Conservation (phyloP, 2,797 vertebrate species). For the Odontamblyopus lacepedii region DNA sequence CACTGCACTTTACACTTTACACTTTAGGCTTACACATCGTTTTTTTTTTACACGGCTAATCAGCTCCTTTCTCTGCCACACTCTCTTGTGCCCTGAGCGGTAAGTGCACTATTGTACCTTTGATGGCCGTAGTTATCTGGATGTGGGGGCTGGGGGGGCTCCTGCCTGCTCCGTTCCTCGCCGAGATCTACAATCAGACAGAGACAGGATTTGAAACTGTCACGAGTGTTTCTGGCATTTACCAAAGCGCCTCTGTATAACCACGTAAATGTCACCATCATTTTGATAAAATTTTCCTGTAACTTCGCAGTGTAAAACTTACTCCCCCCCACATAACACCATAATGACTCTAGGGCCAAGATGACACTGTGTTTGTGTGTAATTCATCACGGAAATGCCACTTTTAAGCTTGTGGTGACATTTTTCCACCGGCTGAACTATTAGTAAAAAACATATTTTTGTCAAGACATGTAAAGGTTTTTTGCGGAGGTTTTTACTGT, state of each 20-base stretch:
- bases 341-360: background rate
- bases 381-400: background rate
- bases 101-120: constrained; percentile 77
- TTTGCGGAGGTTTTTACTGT: too few relatives aligned
- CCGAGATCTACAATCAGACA: constrained; percentile 84
- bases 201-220: constrained; percentile 13
- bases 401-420: background rate
- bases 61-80: constrained; percentile 23
- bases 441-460: background rate
- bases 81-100: constrained; percentile 11
- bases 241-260: constrained; percentile 2
- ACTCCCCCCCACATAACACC: background rate
- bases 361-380: background rate
- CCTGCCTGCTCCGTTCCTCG: constrained; percentile 88
- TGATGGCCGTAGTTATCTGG: constrained; percentile 90
- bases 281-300: background rate
- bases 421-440: background rate
- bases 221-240: constrained; percentile 1
- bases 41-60: background rate
- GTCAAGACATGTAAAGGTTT: background rate
- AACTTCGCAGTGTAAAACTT: background rate
- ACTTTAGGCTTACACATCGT: background rate
- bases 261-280: background rate
- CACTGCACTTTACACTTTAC: background rate
- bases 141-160: constrained; percentile 90